These are phyloP conservation scores for Platysteira castanea DNA, from an alignment of 2,113 vertebrate genomes.

Conservation along the genomic window DNA sequence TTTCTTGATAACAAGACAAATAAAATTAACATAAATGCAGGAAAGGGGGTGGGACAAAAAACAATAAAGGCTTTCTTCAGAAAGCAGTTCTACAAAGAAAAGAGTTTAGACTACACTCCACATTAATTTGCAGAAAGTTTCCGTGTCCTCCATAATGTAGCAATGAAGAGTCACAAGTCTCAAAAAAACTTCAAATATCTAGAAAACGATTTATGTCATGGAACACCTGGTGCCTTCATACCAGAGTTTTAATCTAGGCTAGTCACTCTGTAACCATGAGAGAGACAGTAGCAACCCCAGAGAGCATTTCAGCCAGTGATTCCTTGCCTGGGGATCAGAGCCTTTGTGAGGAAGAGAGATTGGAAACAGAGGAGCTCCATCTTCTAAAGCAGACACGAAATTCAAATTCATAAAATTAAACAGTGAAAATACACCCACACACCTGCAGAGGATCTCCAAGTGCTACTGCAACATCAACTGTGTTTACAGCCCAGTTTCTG, in stretches of 20 bases:
- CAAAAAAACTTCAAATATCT: neutral
- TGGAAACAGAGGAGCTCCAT: neutral
- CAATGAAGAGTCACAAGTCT: neutral
- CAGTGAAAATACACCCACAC: neutral
- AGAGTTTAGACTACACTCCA: neutral
- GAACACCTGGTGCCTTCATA: neutral
- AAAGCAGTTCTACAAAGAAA: neutral
- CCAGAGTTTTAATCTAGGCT: neutral
- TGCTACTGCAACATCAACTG: neutral
- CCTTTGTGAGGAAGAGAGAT: neutral
- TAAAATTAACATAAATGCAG: slow-evolving; percentile 10
- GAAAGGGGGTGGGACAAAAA: neutral
- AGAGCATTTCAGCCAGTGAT: neutral
- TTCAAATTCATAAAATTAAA: neutral
- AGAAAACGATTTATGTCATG: neutral
- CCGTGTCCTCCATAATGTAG: neutral
- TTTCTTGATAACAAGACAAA: slow-evolving; percentile 34
- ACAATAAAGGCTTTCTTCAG: slow-evolving; percentile 1
- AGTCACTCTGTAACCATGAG: neutral
- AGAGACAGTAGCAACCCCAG: neutral
- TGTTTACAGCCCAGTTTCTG: neutral
- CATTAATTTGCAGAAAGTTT: neutral
- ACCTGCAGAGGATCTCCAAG: neutral
- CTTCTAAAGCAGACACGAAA: neutral
- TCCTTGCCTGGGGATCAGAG: neutral